phyloP scores from a whole-genome alignment of 2,797 vertebrate species.

The Synaphobranchus kaupii region DNA sequence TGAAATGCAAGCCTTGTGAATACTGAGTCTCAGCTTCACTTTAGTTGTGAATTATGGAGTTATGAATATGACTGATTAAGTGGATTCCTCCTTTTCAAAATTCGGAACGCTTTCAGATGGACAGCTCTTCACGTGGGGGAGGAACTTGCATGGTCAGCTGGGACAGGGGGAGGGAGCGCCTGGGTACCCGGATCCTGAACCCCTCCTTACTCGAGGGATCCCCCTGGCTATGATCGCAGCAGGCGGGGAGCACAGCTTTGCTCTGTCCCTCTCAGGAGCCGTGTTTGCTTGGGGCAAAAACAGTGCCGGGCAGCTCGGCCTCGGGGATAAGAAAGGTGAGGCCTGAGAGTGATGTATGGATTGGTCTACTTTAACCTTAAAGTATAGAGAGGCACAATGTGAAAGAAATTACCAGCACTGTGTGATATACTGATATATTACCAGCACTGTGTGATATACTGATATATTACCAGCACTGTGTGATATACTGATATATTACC shows the following conservation, averaged over 20 bases:
- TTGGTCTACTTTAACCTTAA: no score
- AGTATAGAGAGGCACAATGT: no score
- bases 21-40: background rate
- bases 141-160: slow-evolving; percentile 82
- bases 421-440: no score
- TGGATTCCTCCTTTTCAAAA: background rate
- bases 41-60: background rate
- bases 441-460: no score
- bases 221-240: slow-evolving; percentile 80
- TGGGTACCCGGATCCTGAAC: slow-evolving; percentile 61
- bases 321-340: slow-evolving; percentile 80
- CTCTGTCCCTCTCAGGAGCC: slow-evolving; percentile 79
- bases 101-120: slow-evolving; percentile 67
- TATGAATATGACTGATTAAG: slow-evolving; percentile 18
- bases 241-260: slow-evolving; percentile 84
- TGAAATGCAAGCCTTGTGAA: background rate
- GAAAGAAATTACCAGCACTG: no score
- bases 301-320: slow-evolving; percentile 79
- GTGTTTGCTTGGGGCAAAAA: slow-evolving; percentile 85
- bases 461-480: no score
- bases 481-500: no score
- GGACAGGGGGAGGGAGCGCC: slow-evolving; percentile 79
- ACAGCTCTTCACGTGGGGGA: slow-evolving; percentile 86
- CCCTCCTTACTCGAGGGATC: slow-evolving; percentile 64
- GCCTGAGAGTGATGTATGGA: no score